Evolutionary conservation across 2,888 invertebrate genomes (phyloP).

Genomic region (Parapristionchus giblindavisi): DNA sequence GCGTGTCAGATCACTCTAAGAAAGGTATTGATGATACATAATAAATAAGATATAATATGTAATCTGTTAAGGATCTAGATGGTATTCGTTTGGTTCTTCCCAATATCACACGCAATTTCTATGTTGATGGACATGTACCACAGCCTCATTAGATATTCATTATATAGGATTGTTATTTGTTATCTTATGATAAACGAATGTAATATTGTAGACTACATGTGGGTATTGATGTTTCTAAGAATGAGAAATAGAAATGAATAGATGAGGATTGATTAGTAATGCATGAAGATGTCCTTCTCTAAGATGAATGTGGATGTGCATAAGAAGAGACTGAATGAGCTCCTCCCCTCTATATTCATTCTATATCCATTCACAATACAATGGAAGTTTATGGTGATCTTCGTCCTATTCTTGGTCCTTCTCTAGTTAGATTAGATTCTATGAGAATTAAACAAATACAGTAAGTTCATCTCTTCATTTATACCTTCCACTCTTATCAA

Average conservation of each 20-base stretch:
- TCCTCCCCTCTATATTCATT: conserved; percentile 14
- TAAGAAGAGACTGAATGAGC: too few species aligned
- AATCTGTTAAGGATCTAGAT: conserved; percentile 77
- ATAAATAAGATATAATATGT: neutral
- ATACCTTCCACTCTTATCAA: neutral
- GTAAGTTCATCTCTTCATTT: conserved; percentile 41
- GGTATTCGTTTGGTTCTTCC: conserved; percentile 86
- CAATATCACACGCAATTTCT: conserved; percentile 90
- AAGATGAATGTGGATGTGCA: neutral
- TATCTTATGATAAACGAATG: neutral
- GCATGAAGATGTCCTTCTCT: conserved; percentile 13
- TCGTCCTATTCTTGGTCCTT: conserved; percentile 59
- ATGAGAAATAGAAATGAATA: conserved; percentile 6
- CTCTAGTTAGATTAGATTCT: conserved; percentile 61
- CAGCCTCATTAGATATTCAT: conserved; percentile 80
- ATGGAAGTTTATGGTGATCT: conserved; percentile 63
- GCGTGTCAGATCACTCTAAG: conserved; percentile 89
- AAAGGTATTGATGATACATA: conserved; percentile 57
- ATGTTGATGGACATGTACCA: conserved; percentile 96
- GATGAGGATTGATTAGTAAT: conserved; percentile 20
- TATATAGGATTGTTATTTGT: conserved; percentile 35
- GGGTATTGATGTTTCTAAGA: conserved; percentile 9
- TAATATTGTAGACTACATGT: neutral
- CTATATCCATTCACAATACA: neutral
- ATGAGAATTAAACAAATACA: conserved; percentile 60